These are phyloP conservation scores for Parapristionchus giblindavisi DNA, from an alignment of 2,888 invertebrate species.

Conservation along the genomic window DNA sequence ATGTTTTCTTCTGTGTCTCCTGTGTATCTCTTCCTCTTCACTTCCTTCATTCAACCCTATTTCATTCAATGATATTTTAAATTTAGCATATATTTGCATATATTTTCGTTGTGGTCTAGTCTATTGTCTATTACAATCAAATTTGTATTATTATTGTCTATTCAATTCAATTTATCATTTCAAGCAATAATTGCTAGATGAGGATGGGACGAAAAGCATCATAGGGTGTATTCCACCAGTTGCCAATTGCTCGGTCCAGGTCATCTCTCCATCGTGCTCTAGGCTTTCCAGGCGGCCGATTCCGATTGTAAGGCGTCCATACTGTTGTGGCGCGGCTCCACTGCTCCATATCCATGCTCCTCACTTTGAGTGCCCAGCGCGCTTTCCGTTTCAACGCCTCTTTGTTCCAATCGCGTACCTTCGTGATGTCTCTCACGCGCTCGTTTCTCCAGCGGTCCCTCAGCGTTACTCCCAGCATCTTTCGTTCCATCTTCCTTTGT, in stretches of 20 bases:
- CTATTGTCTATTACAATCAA: no score
- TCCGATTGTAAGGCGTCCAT: slow-evolving; percentile 4
- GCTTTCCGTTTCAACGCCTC: slow-evolving; percentile 2
- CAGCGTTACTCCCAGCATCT: neutral
- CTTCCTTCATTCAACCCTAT: no score
- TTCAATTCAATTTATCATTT: neutral
- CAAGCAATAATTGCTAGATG: neutral
- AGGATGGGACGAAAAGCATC: neutral
- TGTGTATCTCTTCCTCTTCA: no score
- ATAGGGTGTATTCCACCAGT: neutral
- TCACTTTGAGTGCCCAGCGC: neutral
- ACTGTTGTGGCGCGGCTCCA: slow-evolving; percentile 3
- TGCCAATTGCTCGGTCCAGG: neutral
- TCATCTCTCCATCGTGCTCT: neutral
- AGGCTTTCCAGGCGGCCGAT: neutral
- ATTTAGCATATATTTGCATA: no score
- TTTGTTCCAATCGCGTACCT: neutral
- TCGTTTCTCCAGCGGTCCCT: slow-evolving; percentile 6
- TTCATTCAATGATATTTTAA: no score
- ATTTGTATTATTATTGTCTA: no score
- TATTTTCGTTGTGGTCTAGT: no score
- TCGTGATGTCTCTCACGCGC: neutral
- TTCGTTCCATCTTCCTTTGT: slow-evolving; percentile 22
- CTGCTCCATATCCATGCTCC: neutral
- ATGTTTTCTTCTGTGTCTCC: no score